Percentiles rank a stretch among this genome's conserved stretches.
Evolutionary conservation across 2,113 vertebrate genomes (phyloP).

Genomic region (Nycticryphes semicollaris): DNA sequence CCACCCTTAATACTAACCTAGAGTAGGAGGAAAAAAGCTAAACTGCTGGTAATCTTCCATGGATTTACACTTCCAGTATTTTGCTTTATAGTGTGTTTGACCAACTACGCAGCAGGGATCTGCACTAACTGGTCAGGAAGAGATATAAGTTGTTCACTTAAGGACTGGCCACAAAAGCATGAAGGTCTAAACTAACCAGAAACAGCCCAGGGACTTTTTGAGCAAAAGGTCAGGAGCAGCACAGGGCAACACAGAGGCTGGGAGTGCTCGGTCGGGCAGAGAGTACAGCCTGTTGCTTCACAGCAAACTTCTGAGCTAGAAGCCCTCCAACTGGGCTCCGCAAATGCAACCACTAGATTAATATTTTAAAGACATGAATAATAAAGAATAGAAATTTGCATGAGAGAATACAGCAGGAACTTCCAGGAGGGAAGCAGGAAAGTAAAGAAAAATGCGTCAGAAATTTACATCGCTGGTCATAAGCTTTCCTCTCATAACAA

Average conservation of each 20-base stretch:
- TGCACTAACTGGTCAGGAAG: not conserved
- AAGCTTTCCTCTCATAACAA: not conserved
- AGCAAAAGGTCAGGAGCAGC: not conserved
- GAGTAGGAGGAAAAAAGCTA: not conserved
- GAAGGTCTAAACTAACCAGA: not conserved
- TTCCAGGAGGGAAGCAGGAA: not conserved
- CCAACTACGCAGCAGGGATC: not conserved
- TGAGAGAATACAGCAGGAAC: not conserved
- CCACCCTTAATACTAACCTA: not conserved
- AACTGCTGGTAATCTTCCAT: not conserved
- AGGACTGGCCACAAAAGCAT: not conserved
- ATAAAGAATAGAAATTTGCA: not conserved
- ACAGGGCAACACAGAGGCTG: not conserved
- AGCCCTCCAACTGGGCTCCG: not conserved
- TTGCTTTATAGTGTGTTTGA: not conserved
- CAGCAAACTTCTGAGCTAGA: not conserved
- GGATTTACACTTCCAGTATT: not conserved
- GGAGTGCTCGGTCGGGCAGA: fast-evolving
- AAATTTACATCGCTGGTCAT: not conserved
- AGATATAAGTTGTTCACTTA: not conserved
- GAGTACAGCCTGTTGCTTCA: not conserved
- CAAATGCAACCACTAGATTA: not conserved
- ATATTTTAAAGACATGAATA: not conserved
- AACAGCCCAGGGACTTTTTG: not conserved
- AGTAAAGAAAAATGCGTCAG: not conserved